A percentile compares a stretch with the other conserved stretches of the same genome.
These are phyloP conservation scores for Caenorhabditis japonica DNA, from an alignment of 2,888 invertebrate species.

Conservation along the genomic window DNA sequence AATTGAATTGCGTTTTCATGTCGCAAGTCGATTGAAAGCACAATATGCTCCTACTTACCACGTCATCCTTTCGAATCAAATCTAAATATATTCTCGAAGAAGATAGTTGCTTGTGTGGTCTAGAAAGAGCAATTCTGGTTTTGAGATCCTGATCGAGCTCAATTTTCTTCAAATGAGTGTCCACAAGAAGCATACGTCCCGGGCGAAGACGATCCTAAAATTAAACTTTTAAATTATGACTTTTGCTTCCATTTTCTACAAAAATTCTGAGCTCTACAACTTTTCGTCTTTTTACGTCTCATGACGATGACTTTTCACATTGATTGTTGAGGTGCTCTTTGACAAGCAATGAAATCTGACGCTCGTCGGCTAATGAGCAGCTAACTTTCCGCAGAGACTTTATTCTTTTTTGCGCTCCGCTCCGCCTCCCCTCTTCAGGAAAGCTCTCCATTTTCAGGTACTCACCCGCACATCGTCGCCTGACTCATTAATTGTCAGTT, in stretches of 20 bases:
- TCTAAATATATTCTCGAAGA: constrained; percentile 76
- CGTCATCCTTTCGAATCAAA: constrained; percentile 75
- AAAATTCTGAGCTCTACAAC: too few species aligned
- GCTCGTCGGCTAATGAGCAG: constrained; percentile 30
- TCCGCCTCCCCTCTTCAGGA: constrained; percentile 11
- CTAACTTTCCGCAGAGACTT: not conserved
- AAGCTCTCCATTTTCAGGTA: constrained; percentile 54
- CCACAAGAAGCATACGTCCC: constrained; percentile 96
- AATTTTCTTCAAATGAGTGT: constrained; percentile 88
- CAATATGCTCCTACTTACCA: constrained; percentile 66
- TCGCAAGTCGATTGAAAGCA: too few species aligned
- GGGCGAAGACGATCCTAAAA: constrained; percentile 94
- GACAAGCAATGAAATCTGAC: constrained; percentile 35
- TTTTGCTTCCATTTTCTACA: constrained; percentile 1
- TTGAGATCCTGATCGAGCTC: constrained; percentile 95
- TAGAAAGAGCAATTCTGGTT: constrained; percentile 86
- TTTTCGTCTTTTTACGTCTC: too few species aligned
- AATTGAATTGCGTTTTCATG: too few species aligned
- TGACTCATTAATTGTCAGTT: constrained; percentile 50
- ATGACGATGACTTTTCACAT: constrained; percentile 30
- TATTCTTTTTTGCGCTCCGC: constrained; percentile 3
- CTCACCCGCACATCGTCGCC: constrained; percentile 41
- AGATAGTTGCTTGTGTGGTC: constrained; percentile 86
- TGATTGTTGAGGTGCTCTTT: constrained; percentile 1
- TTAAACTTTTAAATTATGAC: constrained; percentile 26